These are phyloP conservation scores for Leucophora obtusa DNA, from an alignment of 2,888 invertebrate genomes.

Conservation along the genomic window DNA sequence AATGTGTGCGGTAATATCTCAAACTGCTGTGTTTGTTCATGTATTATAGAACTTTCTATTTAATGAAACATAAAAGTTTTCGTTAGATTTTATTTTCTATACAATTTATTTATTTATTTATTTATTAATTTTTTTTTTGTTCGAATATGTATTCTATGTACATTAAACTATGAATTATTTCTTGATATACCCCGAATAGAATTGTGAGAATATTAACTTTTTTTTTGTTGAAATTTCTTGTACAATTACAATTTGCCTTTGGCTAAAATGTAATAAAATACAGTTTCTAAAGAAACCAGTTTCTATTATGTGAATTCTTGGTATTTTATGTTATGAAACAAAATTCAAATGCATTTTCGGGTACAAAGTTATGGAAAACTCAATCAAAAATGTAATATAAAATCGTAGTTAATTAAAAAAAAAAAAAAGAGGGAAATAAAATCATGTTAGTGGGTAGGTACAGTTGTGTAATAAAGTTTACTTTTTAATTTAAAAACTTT, in stretches of 20 bases:
- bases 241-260: constrained; percentile 18
- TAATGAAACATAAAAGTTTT: constrained; percentile 44
- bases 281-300: constrained; percentile 10
- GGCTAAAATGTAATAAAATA: constrained; percentile 32
- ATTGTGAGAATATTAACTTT: neutral
- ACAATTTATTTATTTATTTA: neutral
- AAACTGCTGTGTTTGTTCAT: neutral
- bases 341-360: constrained; percentile 28
- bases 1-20: constrained; percentile 27
- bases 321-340: neutral
- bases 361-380: constrained; percentile 1
- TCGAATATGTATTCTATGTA: neutral
- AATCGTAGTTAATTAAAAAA: constrained; percentile 34
- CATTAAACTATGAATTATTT: constrained; percentile 24
- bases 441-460: neutral
- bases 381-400: constrained; percentile 5
- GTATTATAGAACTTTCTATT: neutral
- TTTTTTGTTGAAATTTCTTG: too few relatives aligned
- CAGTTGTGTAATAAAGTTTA: neutral
- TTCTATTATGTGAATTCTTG: neutral
- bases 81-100: neutral
- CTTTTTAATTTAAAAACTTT: too few relatives aligned
- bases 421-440: neutral
- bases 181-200: neutral
- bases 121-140: constrained; percentile 18